A percentile compares a stretch with the other conserved stretches of the same genome.
These are phyloP conservation scores for Pararge aegeria DNA, from an alignment of 1,140 invertebrate species.

Conservation along the genomic window DNA sequence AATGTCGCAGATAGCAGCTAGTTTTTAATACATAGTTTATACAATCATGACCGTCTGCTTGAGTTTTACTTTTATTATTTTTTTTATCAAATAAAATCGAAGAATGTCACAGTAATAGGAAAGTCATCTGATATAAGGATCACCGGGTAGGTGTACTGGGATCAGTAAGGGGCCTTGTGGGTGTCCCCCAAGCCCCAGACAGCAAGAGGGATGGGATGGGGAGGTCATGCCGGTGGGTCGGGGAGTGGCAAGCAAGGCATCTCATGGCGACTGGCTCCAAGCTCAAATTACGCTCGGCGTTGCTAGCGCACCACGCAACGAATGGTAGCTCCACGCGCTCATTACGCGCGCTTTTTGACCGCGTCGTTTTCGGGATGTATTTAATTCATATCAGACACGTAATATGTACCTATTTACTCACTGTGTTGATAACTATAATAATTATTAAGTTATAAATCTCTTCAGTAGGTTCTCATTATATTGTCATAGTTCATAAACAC, in stretches of 20 bases:
- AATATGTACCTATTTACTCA: no score
- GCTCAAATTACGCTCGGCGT: constrained; percentile 65
- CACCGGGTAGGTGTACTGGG: constrained; percentile 23
- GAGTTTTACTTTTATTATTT: no score
- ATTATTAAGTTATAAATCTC: background rate
- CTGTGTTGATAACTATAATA: background rate
- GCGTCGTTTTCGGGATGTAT: constrained; percentile 16
- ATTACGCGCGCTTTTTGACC: constrained; percentile 12
- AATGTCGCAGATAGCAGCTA: no score
- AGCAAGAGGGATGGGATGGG: constrained; percentile 19
- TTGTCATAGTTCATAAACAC: background rate
- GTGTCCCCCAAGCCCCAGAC: constrained; percentile 4
- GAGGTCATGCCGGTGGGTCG: constrained; percentile 26
- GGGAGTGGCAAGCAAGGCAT: constrained; percentile 47
- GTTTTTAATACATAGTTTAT: no score
- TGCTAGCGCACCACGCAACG: constrained; percentile 51
- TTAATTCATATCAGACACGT: background rate
- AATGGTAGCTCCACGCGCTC: constrained; percentile 17
- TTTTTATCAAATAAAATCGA: constrained; percentile 7
- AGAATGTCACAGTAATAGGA: constrained; percentile 11
- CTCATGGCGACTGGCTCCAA: constrained; percentile 42
- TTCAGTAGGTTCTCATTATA: constrained; percentile 8
- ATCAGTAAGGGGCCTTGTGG: constrained; percentile 18
- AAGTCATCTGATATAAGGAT: constrained; percentile 29
- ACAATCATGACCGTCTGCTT: no score